Conservation (phyloP, 2,113 vertebrate genomes). For the Fulica atra region DNA sequence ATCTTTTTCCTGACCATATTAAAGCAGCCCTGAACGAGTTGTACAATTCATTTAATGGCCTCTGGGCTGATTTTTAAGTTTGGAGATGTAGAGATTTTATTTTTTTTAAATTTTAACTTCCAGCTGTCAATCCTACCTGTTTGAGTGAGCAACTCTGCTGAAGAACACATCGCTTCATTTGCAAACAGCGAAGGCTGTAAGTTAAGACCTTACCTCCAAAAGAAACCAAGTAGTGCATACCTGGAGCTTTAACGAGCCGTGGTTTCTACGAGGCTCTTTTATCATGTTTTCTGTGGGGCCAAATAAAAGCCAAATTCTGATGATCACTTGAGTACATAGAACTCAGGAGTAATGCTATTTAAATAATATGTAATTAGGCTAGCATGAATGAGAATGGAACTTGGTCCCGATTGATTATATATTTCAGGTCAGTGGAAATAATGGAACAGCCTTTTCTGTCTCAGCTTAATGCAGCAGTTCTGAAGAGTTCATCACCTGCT, state of each 20-base stretch:
- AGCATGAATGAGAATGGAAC: slow-evolving; percentile 56
- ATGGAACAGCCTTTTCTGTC: slow-evolving; percentile 61
- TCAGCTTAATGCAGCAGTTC: slow-evolving; percentile 64
- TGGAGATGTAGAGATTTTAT: not conserved
- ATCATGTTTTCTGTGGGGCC: not conserved
- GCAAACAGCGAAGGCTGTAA: not conserved
- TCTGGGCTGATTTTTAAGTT: not conserved
- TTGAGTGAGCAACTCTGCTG: not conserved
- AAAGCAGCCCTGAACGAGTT: not conserved
- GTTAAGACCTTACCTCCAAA: not conserved
- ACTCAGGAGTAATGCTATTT: slow-evolving; percentile 49
- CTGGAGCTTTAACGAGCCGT: not conserved
- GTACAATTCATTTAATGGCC: not conserved
- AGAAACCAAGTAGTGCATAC: not conserved
- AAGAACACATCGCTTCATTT: not conserved
- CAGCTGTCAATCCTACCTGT: not conserved
- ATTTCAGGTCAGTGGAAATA: slow-evolving; percentile 69
- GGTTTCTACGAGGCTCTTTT: not conserved
- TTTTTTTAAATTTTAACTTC: not conserved
- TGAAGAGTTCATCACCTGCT: slow-evolving; percentile 68
- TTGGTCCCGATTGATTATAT: slow-evolving; percentile 60
- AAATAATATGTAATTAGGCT: slow-evolving; percentile 50
- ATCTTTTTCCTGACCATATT: slow-evolving; percentile 3
- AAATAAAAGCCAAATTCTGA: slow-evolving; percentile 55
- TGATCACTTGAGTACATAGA: not conserved